phyloP scores from a whole-genome alignment of 2,113 vertebrate species.

The Cinclus cinclus region DNA sequence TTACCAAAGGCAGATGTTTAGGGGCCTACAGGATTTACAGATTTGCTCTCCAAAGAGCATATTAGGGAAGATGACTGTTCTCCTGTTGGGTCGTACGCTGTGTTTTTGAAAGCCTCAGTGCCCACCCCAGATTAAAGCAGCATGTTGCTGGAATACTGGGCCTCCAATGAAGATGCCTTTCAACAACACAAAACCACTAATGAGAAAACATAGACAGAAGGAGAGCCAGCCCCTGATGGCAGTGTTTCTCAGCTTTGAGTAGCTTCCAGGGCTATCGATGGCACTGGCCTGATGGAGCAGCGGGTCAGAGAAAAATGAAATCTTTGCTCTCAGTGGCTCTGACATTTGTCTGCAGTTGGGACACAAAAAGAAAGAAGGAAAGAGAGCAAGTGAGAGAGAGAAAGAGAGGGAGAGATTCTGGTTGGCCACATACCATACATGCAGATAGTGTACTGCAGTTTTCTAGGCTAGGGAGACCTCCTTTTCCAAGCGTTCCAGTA shows the following conservation, averaged over 20 bases:
- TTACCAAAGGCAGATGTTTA: slow-evolving; percentile 70
- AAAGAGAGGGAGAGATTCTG: not conserved
- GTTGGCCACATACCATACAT: not conserved
- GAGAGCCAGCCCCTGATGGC: not conserved
- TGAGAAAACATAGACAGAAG: slow-evolving; percentile 68
- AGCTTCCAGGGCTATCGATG: not conserved
- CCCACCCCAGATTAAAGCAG: slow-evolving; percentile 70
- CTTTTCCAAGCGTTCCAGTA: slow-evolving; percentile 41
- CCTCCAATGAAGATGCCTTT: slow-evolving; percentile 72
- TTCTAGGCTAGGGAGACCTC: slow-evolving; percentile 41
- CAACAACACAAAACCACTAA: slow-evolving; percentile 73
- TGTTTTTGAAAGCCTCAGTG: slow-evolving; percentile 59
- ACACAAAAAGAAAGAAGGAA: not conserved
- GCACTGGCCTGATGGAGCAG: not conserved
- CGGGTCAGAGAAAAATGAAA: not conserved
- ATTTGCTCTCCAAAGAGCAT: slow-evolving; percentile 59
- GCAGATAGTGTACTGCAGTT: slow-evolving; percentile 31
- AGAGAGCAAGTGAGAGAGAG: not conserved
- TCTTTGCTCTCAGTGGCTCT: not conserved
- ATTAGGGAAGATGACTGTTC: slow-evolving; percentile 42
- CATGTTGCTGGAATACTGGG: slow-evolving; percentile 64
- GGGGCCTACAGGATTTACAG: slow-evolving; percentile 65
- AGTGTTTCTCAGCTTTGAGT: slow-evolving; percentile 46
- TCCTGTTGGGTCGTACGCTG: slow-evolving; percentile 40
- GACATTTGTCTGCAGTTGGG: not conserved